These are phyloP conservation scores for Ypsolopha scabrella DNA, from an alignment of 2,888 invertebrate species.

Conservation along the genomic window DNA sequence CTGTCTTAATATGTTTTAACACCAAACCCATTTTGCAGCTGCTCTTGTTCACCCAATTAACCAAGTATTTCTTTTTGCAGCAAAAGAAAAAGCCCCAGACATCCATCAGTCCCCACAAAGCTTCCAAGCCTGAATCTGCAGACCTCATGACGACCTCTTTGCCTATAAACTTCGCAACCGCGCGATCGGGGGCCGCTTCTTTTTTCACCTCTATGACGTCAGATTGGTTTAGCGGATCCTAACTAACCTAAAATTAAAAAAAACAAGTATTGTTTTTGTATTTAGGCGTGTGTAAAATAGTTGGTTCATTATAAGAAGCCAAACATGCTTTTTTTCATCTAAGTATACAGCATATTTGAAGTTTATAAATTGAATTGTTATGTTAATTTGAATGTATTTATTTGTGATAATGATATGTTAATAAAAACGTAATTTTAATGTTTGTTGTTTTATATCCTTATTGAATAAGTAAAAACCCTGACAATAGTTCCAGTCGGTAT, in stretches of 20 bases:
- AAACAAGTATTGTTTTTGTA: not conserved
- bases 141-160: slow-evolving; percentile 51
- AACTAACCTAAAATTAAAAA: not conserved
- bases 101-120: slow-evolving; percentile 40
- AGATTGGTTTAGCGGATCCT: slow-evolving; percentile 80
- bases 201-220: slow-evolving; percentile 86
- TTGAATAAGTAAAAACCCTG: too few relatives aligned
- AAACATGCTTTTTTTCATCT: too few relatives aligned
- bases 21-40: too few relatives aligned
- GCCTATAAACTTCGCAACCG: slow-evolving; percentile 64
- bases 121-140: slow-evolving; percentile 37
- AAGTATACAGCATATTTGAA: too few relatives aligned
- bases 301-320: too few relatives aligned
- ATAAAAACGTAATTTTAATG: not conserved
- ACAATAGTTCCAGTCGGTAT: too few relatives aligned
- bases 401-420: not conserved
- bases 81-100: slow-evolving; percentile 53
- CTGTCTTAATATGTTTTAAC: too few relatives aligned
- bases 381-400: too few relatives aligned
- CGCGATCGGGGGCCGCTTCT: slow-evolving; percentile 81
- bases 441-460: too few relatives aligned
- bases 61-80: slow-evolving; percentile 21
- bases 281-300: too few relatives aligned
- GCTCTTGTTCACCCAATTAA: too few relatives aligned
- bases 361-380: too few relatives aligned